A percentile compares a stretch with the other conserved stretches of the same genome.
Evolutionary conservation across 2,888 invertebrate species (phyloP).

Genomic region (Rhingia campestris): DNA sequence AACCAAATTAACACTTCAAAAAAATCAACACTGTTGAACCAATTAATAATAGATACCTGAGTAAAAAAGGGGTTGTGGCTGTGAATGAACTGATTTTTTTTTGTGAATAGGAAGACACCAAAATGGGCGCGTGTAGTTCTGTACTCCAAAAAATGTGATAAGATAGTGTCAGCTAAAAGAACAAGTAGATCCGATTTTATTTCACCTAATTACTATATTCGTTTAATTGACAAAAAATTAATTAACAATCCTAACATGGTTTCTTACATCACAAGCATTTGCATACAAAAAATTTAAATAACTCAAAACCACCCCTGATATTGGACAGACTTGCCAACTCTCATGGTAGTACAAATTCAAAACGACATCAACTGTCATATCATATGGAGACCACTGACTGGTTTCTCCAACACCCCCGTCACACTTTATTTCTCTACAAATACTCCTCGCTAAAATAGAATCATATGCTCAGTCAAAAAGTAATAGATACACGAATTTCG

Average conservation of each 20-base stretch:
- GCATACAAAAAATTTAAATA: background rate
- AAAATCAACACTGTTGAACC: conserved; percentile 50
- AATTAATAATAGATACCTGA: conserved; percentile 52
- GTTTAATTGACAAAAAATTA: background rate
- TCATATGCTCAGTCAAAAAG: conserved; percentile 26
- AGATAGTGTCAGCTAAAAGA: conserved; percentile 28
- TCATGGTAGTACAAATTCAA: background rate
- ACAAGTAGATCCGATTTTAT: conserved; percentile 28
- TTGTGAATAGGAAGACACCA: conserved; percentile 36
- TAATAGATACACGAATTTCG: conserved; percentile 24
- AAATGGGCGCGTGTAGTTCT: conserved; percentile 47
- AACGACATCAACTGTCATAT: conserved; percentile 54
- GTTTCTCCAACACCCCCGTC: conserved; percentile 19
- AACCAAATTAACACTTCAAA: conserved; percentile 60
- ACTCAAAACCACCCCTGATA: conserved; percentile 50
- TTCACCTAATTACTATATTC: conserved; percentile 8
- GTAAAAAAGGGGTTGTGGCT: conserved; percentile 9
- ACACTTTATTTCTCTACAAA: conserved; percentile 8
- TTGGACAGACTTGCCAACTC: conserved; percentile 6
- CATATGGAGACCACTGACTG: conserved; percentile 52
- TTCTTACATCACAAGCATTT: background rate
- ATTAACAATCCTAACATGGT: too few species aligned
- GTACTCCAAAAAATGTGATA: conserved; percentile 36
- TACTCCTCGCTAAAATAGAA: conserved; percentile 5
- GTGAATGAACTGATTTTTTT: conserved; percentile 15